Evolutionary conservation across 1,140 invertebrate genomes (phyloP).

Genomic region (Asbolus verrucosus): DNA sequence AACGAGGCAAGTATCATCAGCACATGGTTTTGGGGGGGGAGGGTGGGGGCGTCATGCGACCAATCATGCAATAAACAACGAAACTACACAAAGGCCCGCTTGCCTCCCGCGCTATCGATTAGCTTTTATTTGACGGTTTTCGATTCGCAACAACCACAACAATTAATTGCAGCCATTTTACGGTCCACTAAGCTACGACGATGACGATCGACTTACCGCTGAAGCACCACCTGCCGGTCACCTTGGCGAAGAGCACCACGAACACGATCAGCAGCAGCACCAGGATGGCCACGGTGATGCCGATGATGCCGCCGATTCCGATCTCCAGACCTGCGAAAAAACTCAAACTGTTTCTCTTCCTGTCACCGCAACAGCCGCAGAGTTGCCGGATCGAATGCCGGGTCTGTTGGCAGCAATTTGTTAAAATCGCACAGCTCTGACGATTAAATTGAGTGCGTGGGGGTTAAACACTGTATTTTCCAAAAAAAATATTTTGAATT

Average conservation of each 20-base stretch:
- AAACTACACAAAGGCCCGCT: slow-evolving; percentile 19
- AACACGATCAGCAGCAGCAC: slow-evolving; percentile 75
- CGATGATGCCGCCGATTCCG: slow-evolving; percentile 79
- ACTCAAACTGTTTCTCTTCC: no score
- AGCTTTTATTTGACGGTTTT: slow-evolving; percentile 48
- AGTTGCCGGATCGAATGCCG: no score
- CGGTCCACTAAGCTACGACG: slow-evolving; percentile 48
- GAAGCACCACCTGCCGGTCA: slow-evolving; percentile 85
- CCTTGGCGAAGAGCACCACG: slow-evolving; percentile 79
- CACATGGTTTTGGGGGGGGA: no score
- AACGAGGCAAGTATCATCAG: background rate
- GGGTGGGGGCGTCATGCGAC: slow-evolving; percentile 17
- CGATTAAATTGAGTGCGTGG: no score
- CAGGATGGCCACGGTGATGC: slow-evolving; percentile 78
- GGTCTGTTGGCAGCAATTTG: no score
- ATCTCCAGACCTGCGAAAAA: slow-evolving; percentile 72
- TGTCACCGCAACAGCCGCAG: no score
- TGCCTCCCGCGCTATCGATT: slow-evolving; percentile 47
- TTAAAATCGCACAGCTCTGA: no score
- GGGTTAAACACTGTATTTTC: no score
- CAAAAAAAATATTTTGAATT: no score
- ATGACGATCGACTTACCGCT: slow-evolving; percentile 74
- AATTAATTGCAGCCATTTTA: slow-evolving; percentile 39
- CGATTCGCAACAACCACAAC: slow-evolving; percentile 3
- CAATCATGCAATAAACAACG: slow-evolving; percentile 3